Conservation (phyloP, 2,888 invertebrate genomes). For the Venusia cambrica region DNA sequence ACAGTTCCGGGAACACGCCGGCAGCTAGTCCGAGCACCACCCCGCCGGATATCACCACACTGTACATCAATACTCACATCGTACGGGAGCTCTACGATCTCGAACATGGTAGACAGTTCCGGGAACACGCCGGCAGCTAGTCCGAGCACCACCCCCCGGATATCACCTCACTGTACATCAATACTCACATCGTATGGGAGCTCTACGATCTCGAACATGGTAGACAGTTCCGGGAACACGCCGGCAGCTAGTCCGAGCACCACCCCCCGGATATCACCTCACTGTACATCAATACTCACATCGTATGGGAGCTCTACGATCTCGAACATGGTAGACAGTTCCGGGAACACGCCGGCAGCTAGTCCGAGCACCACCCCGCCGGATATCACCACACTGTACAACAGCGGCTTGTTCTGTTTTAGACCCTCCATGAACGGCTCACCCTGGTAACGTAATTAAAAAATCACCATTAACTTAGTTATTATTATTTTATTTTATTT, state of each 20-base stretch:
- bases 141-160: no score
- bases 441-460: constrained; percentile 82
- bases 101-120: no score
- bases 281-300: constrained; percentile 81
- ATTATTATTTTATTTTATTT: no score
- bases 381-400: constrained; percentile 94
- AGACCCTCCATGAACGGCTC: constrained; percentile 99
- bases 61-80: no score
- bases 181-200: constrained; percentile 93
- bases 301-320: constrained; percentile 96
- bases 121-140: no score
- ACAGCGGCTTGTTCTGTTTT: constrained; percentile 92
- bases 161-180: no score
- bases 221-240: constrained; percentile 90
- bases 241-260: constrained; percentile 93
- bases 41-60: no score
- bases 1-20: no score
- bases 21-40: no score
- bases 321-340: constrained; percentile 94
- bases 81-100: no score
- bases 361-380: constrained; percentile 91
- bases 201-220: constrained; percentile 96
- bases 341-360: constrained; percentile 91
- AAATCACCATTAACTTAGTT: background rate
- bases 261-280: constrained; percentile 89